Conservation (phyloP, 2,888 invertebrate genomes). For the Taenaris catops region DNA sequence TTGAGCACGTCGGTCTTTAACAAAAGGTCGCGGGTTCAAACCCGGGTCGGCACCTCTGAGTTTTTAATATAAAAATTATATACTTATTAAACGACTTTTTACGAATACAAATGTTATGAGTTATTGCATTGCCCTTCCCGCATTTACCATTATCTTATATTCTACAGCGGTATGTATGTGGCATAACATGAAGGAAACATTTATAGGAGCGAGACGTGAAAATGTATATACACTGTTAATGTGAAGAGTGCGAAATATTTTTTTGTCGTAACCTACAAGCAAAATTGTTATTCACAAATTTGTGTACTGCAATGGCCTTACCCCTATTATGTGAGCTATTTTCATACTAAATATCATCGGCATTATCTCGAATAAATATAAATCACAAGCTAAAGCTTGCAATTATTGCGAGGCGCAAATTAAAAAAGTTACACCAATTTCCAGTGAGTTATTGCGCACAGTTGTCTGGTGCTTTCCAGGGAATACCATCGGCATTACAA, state of each 20-base stretch:
- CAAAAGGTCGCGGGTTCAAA: too few relatives aligned
- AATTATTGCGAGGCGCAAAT: slow-evolving; percentile 66
- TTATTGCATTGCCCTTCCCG: too few relatives aligned
- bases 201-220: too few relatives aligned
- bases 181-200: too few relatives aligned
- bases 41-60: too few relatives aligned
- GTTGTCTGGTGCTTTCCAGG: slow-evolving; percentile 44
- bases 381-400: slow-evolving; percentile 60
- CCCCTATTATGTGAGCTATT: slow-evolving; percentile 32
- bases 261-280: neutral
- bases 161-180: too few relatives aligned
- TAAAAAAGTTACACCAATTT: slow-evolving; percentile 75
- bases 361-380: slow-evolving; percentile 54
- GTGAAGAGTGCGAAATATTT: neutral
- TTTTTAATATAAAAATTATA: too few relatives aligned
- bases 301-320: slow-evolving; percentile 26
- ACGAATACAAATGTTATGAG: too few relatives aligned
- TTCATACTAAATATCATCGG: slow-evolving; percentile 41
- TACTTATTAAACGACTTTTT: too few relatives aligned
- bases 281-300: slow-evolving; percentile 1
- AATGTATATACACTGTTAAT: too few relatives aligned
- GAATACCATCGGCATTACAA: slow-evolving; percentile 17
- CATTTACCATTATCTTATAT: too few relatives aligned
- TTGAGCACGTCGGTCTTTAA: too few relatives aligned
- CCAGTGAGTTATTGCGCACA: slow-evolving; percentile 72